Percentiles rank a stretch among this genome's conserved stretches.
These are phyloP conservation scores for Tenualosa ilisha DNA, from an alignment of 2,797 vertebrate species.

Conservation along the genomic window DNA sequence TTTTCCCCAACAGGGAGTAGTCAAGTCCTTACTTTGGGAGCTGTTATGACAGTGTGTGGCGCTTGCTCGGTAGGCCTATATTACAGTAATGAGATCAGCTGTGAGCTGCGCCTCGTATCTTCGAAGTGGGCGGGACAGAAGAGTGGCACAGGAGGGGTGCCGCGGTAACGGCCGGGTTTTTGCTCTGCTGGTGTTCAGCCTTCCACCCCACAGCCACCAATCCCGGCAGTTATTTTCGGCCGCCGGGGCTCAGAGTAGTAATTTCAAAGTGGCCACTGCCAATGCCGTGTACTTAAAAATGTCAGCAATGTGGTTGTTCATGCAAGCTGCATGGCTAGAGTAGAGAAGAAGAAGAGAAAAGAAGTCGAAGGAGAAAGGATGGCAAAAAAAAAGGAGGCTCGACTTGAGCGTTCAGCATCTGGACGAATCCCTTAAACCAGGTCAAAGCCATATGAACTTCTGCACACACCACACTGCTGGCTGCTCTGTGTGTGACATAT, in stretches of 20 bases:
- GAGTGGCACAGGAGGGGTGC: neutral
- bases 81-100: neutral
- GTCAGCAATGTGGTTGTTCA: constrained; percentile 52
- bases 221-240: constrained; percentile 66
- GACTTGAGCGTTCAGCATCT: constrained; percentile 44
- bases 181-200: constrained; percentile 2
- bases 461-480: neutral
- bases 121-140: neutral
- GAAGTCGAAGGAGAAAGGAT: neutral
- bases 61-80: neutral
- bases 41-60: neutral
- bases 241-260: constrained; percentile 58
- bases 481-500: neutral
- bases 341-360: neutral
- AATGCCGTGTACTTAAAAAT: constrained; percentile 51
- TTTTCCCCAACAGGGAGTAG: neutral
- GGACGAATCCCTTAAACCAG: neutral
- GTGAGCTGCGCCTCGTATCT: neutral
- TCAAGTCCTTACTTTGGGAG: neutral
- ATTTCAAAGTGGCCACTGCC: constrained; percentile 67
- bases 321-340: constrained; percentile 12
- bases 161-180: neutral
- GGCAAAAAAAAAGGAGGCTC: constrained; percentile 13
- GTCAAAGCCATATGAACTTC: neutral
- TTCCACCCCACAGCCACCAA: neutral